Base-by-base conservation (phyloP, 1,140 invertebrate species). In the Radopholus similis region DNA sequence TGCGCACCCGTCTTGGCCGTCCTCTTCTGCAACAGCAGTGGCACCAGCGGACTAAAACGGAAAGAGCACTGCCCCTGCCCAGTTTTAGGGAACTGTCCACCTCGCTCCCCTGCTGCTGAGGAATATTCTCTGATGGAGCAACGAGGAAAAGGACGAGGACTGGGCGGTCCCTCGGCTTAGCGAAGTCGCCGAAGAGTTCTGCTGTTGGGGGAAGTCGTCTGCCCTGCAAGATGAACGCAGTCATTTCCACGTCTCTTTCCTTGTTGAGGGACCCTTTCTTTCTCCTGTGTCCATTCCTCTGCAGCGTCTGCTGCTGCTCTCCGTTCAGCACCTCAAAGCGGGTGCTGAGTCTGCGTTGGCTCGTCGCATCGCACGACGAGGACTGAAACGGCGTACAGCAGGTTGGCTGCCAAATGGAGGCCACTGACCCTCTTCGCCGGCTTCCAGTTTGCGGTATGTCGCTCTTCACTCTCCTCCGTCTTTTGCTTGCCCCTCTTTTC, bases 71-170 rank as follows among this genome's bases (percentile, higher is more conserved):
- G n/a, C n/a, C 1, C n/a, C 1, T 40, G 38, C 11, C 38, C 38
- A 40, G n/a, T 13, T 40, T 40, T n/a, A 40, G 1, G n/a, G 0
- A 0, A 0, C n/a, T 40, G 11, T 42, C 13, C 32, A 26, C 58
- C 58, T 60, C 0, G 38, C 58, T 13, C 58, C 58, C 18, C 58
- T 34, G 32, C 58, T 60, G n/a, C 18, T 8, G 18, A 60, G 40
- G 15, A 60, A 60, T 18, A 60, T 60, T 60, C 58, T 34, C 28
- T 60, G 58, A 44, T 60, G 58, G n/a, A 60, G 40, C 18, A 60
- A 26, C 23, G 58, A 60, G 4, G 58, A 60, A 60, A 60, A 60
- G 21, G 58, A 60, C 3, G 58, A 60, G 8, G 40, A 44, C 9
- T 51, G 47, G 9, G 47, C 47, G 18, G 42, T n/a, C n/a, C n/a